Evolutionary conservation across 2,797 vertebrate species (phyloP).

Genomic region (Emydoidea blandingii): DNA sequence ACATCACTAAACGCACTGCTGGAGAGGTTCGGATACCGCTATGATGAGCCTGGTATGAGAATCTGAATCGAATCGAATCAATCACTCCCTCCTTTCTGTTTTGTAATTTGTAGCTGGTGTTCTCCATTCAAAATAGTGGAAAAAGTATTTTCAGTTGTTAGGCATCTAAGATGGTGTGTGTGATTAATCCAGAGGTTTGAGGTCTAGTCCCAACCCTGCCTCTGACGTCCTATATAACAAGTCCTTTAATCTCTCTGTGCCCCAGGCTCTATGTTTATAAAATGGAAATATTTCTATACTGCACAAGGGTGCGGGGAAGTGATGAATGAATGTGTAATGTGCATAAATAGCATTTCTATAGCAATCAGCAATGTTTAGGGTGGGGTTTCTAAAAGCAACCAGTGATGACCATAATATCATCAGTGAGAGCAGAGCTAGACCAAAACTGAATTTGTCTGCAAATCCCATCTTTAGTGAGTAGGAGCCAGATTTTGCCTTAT

Average conservation of each 20-base stretch:
- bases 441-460: background rate
- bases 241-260: background rate
- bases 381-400: background rate
- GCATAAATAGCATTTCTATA: background rate
- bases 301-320: background rate
- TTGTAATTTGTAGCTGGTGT: background rate
- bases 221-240: background rate
- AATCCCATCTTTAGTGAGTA: background rate
- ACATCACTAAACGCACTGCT: background rate
- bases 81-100: background rate
- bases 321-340: background rate
- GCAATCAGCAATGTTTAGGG: background rate
- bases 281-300: background rate
- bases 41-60: background rate
- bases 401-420: background rate
- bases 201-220: fast-evolving
- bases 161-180: background rate
- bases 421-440: background rate
- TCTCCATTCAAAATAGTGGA: background rate
- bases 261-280: background rate
- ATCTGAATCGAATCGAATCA: background rate
- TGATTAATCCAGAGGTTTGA: background rate
- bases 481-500: background rate
- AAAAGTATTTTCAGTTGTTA: background rate
- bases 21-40: background rate